Conservation (phyloP, 2,888 invertebrate species). For the Leptopterna dolabrata region DNA sequence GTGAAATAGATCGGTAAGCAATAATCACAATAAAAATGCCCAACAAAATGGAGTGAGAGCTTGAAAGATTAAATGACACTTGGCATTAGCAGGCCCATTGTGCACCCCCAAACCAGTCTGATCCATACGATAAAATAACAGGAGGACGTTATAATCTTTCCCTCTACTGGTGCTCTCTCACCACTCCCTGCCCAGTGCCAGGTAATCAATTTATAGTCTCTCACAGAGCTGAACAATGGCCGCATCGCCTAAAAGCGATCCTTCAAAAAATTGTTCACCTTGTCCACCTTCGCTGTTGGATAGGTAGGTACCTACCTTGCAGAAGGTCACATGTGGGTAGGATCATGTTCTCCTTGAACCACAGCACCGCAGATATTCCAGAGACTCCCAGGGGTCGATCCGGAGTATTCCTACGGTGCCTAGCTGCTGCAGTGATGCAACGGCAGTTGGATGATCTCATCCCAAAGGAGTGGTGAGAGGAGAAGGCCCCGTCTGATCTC, state of each 20-base stretch:
- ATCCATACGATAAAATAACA: too few species aligned
- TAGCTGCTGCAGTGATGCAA: constrained; percentile 36
- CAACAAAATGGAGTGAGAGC: too few species aligned
- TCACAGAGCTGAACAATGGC: background rate
- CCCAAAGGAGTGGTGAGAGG: constrained; percentile 29
- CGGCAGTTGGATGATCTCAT: constrained; percentile 21
- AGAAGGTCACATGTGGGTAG: constrained; percentile 38
- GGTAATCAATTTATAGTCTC: too few species aligned
- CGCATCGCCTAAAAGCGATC: background rate
- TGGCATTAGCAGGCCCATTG: too few species aligned
- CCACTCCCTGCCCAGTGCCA: too few species aligned
- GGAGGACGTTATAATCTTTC: too few species aligned
- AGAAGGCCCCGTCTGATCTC: constrained; percentile 12
- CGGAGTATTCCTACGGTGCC: background rate
- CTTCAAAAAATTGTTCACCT: constrained; percentile 14
- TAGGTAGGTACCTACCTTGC: background rate
- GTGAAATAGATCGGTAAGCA: too few species aligned
- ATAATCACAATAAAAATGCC: too few species aligned
- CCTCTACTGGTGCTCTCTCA: too few species aligned
- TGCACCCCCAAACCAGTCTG: too few species aligned
- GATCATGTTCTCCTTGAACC: constrained; percentile 45
- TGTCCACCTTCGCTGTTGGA: background rate
- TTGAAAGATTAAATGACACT: too few species aligned
- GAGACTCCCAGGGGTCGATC: background rate
- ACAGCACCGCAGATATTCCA: constrained; percentile 21